Evolutionary conservation across 2,888 invertebrate species (phyloP), one percentile per base, ranked within the genome.

Genomic region (Junonia oenone): DNA sequence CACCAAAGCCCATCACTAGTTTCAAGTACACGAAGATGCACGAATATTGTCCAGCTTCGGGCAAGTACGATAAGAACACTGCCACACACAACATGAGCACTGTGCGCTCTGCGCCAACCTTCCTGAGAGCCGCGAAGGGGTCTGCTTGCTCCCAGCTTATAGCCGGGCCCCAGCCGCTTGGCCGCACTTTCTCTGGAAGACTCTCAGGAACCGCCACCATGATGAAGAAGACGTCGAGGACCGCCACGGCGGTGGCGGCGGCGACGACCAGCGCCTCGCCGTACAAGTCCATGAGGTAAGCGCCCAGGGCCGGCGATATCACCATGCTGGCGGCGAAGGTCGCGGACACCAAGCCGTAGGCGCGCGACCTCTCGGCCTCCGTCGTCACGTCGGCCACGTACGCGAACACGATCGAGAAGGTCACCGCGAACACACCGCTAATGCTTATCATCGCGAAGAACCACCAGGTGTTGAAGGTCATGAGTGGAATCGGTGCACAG

Each of bases 401-500:
- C 48, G 99, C 99, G 91, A 99, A 98, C 55, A 99, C 99, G 55
- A 99, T 99, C 69, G 98, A 98, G 91, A 99, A 99, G 47, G 99
- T 99, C 64, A 99, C 99, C 53, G 99, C 98, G 90, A 99, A 99
- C 67, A 99, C 96, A 61, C 99, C 99, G 69, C 98, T 98, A 82
- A 99, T 97, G 78, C 98, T 98, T 90, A 99, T 97, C 95, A 99
- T 97, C 58, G 99, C 98, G 90, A 99, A 99, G 89, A 99, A 99
- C 98, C 98, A 99, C 97, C 97, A 99, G 47, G 99, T 98, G 91
- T 99, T 99, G 79, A 99, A 96, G 75, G 97, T 97, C 97, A 99
- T 99, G 60, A 99, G 92, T 52, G 99, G 99, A 80, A 99, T 99
- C 51, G 99, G 99, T 68, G 97, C 96, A 90, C 99, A 99, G 35